phyloP scores from a whole-genome alignment of 2,888 invertebrate genomes.

The Eremobia ochroleuca region DNA sequence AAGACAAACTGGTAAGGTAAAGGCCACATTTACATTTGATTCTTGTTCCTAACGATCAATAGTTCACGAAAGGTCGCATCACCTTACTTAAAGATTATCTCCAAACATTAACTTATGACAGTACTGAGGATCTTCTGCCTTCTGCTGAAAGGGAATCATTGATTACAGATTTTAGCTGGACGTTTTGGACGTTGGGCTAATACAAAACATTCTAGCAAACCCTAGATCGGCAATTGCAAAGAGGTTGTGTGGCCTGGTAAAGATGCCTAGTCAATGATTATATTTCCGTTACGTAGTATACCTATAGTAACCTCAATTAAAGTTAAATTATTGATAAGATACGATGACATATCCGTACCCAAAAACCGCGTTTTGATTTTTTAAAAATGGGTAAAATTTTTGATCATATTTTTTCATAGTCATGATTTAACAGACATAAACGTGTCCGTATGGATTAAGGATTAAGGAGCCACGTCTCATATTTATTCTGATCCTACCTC shows the following conservation, averaged over 20 bases:
- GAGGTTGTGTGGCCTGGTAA: not conserved
- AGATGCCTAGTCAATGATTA: too few relatives aligned
- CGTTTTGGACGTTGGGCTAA: not conserved
- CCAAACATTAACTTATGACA: not conserved
- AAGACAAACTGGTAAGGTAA: slow-evolving; percentile 4
- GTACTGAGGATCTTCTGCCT: not conserved
- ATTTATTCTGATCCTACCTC: not conserved
- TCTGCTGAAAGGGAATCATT: too few relatives aligned
- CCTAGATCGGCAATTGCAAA: not conserved
- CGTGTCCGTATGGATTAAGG: not conserved
- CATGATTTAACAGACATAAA: not conserved
- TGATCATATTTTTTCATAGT: not conserved
- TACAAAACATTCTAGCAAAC: not conserved
- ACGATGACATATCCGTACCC: not conserved
- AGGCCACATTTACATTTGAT: slow-evolving; percentile 5
- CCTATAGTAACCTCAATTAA: too few relatives aligned
- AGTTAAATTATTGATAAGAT: not conserved
- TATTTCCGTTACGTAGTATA: too few relatives aligned
- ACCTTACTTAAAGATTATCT: not conserved
- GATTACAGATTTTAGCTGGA: not conserved
- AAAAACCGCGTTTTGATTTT: not conserved
- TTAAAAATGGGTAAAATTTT: not conserved
- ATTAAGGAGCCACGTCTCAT: not conserved
- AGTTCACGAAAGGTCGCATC: not conserved
- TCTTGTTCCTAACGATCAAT: not conserved